Evolutionary conservation across 2,113 vertebrate species (phyloP), one percentile per base, ranked within the genome.

Genomic region (Heterotilapia buettikoferi): DNA sequence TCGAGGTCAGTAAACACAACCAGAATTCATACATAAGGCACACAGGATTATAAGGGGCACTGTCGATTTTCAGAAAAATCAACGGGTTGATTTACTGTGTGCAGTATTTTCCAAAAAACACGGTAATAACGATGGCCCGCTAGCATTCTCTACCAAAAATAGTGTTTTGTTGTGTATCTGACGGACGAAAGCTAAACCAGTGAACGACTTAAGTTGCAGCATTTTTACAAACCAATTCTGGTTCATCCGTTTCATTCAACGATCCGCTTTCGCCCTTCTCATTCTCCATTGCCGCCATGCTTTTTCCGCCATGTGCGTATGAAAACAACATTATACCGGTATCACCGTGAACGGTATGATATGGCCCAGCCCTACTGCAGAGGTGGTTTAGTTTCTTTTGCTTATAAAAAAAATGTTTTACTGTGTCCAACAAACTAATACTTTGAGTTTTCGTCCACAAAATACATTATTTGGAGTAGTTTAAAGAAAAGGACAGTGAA

Each of bases 351-450:
- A 57, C 0, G 4, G 12, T 57, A 57, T 57, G 12, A 57, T 14
- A 57, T 57, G 24, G 54, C 54, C 54, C 54, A 57, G 12, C 54
- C 54, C 12, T 31, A 38, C 66, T 54, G 38, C 24, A 86, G 38
- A 86, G 33, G 66, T 71, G 52, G 57, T 89, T 87, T 52, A 53
- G 11, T 47, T 73, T 57, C 21, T 43, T 88, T 82, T 86, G 24
- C 54, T 88, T 86, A 80, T 68, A 45, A 76, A 29, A 14, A 6
- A 18, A 45, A 24, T 10, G 4, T 86, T 90, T 90, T 68, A 68
- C 36, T 81, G 7, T 86, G 33, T 88, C 53, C 84, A 73, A 83
- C 80, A 84, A 54, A 73, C 76, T 18, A 73, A 73, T 47, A 26
- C 38, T 45, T 26, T 16, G 13, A 9, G 7, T 71, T 45, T 43